A percentile compares a stretch with the other conserved stretches of the same genome.
phyloP scores from a whole-genome alignment of 2,888 invertebrate species.

The Spatulosminthurus flaviceps region DNA sequence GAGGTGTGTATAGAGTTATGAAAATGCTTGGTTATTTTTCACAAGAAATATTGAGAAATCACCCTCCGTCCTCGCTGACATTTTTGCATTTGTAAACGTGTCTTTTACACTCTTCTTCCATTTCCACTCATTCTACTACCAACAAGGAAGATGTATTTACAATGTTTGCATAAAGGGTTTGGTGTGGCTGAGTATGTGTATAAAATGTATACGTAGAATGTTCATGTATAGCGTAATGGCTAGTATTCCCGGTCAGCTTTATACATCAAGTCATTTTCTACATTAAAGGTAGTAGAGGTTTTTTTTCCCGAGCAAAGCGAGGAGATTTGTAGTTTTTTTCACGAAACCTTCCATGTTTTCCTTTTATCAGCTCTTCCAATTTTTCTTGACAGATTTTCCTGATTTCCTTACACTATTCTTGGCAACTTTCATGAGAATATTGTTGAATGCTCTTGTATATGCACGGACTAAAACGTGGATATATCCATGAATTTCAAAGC shows the following conservation, averaged over 20 bases:
- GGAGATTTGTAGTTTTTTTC: neutral
- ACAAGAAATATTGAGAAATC: constrained; percentile 51
- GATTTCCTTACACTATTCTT: neutral
- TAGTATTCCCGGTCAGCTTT: too few species aligned
- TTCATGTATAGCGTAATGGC: too few species aligned
- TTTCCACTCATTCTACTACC: constrained; percentile 44
- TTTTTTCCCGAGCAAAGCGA: neutral
- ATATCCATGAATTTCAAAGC: too few species aligned
- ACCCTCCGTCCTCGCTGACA: constrained; percentile 49
- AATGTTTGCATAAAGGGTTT: neutral
- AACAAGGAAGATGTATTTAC: neutral
- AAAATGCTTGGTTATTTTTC: constrained; percentile 46
- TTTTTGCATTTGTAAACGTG: constrained; percentile 54
- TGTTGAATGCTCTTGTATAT: too few species aligned
- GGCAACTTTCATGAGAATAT: too few species aligned
- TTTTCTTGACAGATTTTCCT: constrained; percentile 18
- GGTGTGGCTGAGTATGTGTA: too few species aligned
- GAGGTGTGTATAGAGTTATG: constrained; percentile 33
- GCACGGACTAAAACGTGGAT: too few species aligned
- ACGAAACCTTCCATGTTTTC: constrained; percentile 9
- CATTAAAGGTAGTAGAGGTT: too few species aligned
- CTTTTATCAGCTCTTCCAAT: constrained; percentile 14
- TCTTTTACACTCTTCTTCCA: constrained; percentile 50
- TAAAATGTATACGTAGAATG: too few species aligned
- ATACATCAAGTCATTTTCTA: too few species aligned